These are phyloP conservation scores for Psammodynastes pulverulentus DNA, from an alignment of 2,113 vertebrate species.

Conservation along the genomic window DNA sequence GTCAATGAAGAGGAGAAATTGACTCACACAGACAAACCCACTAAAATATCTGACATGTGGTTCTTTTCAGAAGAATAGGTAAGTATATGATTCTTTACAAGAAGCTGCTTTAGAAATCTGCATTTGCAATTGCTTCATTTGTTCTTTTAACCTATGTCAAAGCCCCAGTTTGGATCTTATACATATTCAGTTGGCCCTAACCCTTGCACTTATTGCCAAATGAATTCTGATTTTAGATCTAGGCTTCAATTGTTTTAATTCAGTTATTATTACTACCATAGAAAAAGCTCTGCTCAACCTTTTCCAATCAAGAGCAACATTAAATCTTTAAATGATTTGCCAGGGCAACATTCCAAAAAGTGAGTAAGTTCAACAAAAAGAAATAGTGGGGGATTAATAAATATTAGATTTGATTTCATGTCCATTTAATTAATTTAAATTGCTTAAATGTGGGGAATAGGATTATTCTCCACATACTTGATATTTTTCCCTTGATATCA, in stretches of 20 bases:
- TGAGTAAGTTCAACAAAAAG: not conserved
- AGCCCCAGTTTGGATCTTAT: not conserved
- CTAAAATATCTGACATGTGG: not conserved
- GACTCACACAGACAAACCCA: not conserved
- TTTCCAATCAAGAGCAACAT: not conserved
- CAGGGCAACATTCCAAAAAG: not conserved
- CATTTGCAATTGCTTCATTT: not conserved
- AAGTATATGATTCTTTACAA: not conserved
- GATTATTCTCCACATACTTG: not conserved
- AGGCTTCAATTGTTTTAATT: not conserved
- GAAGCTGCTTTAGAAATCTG: not conserved
- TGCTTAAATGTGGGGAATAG: not conserved
- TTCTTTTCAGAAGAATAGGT: not conserved
- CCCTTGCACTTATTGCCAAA: not conserved
- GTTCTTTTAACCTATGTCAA: not conserved
- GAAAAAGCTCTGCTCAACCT: not conserved
- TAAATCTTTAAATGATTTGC: not conserved
- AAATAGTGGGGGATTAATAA: not conserved
- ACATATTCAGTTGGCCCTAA: not conserved
- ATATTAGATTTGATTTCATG: not conserved
- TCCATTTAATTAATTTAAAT: not conserved
- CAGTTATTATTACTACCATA: not conserved
- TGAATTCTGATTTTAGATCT: not conserved
- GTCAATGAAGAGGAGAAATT: not conserved
- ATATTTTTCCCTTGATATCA: not conserved